Base-by-base conservation (phyloP, 2,797 vertebrate genomes). In the Pseudomugil gertrudae region DNA sequence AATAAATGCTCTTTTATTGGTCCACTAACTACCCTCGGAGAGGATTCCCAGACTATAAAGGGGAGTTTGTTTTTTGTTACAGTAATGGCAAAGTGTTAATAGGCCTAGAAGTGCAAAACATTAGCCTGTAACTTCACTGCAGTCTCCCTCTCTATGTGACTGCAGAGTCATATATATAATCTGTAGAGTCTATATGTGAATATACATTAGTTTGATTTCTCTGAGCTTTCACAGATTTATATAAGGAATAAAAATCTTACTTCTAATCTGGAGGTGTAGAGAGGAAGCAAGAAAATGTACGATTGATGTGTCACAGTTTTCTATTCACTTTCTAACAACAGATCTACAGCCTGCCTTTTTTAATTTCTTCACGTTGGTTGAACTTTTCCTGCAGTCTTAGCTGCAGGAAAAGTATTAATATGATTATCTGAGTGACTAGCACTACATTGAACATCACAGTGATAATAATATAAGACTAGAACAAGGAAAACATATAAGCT, bases 1-100 rank as follows among this genome's bases (percentile, higher is more conserved):
- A 80, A 84, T 83, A 81, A 84, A 85, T 63, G 55, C 66, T 30
- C 35, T 60, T 89, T 89, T 83, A 90, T 88, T 83, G 84, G 78
- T 74, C 66, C 38, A 57, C 77, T 79, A 83, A 83, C 83, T 79
- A 78, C 61, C 70, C 55, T 56, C 45, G 36, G 72, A 75, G 63
- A 72, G 67, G 65, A 23, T 73, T 81, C 66, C 58, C 62, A 75
- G 80, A 78, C 72, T 77, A 81, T 85, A 86, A 80, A 76, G 62
- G 29, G 19, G 65, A 66, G 74, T 81, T 80, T 84, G 69, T 82
- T 84, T 82, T 82, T 75, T 24, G 74, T 61, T 60, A 69, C 45
- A 57, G 56, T 43, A 74, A 78, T 57, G 35, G 58, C 47, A 67
- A 81, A 81, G 74, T 86, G 80, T 87, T 87, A 84, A 87, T 81